Evolutionary conservation across 2,888 invertebrate species (phyloP), one percentile per base, ranked within the genome.

Genomic region (Polietes domitor): DNA sequence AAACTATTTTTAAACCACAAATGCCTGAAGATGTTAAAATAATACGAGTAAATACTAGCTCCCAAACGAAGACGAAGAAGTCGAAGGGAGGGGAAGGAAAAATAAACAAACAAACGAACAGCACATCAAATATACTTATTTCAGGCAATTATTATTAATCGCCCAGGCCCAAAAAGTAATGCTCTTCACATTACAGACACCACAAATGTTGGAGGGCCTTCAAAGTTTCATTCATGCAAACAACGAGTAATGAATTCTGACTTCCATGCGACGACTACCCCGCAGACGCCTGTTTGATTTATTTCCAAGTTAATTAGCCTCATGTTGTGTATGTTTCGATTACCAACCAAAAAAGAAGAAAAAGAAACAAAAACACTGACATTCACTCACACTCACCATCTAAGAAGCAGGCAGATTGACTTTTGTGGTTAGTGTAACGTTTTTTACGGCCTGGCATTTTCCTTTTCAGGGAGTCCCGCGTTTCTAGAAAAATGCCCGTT

Each of bases 1-100:
- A 68, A 70, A 70, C 71, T 58, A 58, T 41, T 55, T 73, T 58
- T 73, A 41, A 65, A 73, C 41, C 41, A 41, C 58, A 58, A 73
- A 73, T 61, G 61, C 61, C 58, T 43, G 15, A 73, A 37, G 37
- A 55, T 55, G 28, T 73, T 55, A 73, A 41, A 71, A 73, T 37
- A 65, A 32, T 21, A 26, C 17, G 15, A 15, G 26, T n/a, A 58
- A 61, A 61, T 61, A 61, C n/a, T n/a, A n/a, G 28, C 61, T 24
- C 53, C 28, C 26, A 26, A 26, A 58, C 4, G 15, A 32, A 5
- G 37, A 37, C 7, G 9, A 37, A 12, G 15, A 58, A 58, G 24
- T 3, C 47, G 7, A 26, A n/a, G n/a, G n/a, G n/a, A n/a, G n/a
- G n/a, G n/a, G n/a, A n/a, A n/a, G n/a, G n/a, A n/a, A 41, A 47